These are phyloP conservation scores for Sebastes minor DNA, from an alignment of 2,797 vertebrate genomes.

Conservation along the genomic window DNA sequence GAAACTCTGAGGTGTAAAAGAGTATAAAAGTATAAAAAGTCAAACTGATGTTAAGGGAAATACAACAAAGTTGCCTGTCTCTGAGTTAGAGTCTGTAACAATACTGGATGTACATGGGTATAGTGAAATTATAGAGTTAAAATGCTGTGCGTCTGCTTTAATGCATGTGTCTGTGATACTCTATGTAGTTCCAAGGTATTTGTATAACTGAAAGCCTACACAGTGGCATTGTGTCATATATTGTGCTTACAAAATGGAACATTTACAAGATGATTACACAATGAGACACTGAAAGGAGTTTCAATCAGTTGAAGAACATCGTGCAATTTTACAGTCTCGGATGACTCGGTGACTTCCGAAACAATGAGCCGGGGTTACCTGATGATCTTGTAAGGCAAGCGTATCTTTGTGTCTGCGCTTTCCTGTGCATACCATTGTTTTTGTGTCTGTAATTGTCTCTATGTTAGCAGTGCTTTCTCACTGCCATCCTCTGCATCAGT, in stretches of 20 bases:
- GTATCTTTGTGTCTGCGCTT: neutral
- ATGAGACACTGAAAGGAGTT: neutral
- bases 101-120: neutral
- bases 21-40: neutral
- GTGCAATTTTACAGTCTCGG: neutral
- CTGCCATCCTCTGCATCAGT: conserved; percentile 38
- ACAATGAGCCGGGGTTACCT: neutral
- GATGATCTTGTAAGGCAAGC: neutral
- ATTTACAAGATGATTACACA: neutral
- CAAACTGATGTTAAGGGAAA: neutral
- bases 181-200: neutral
- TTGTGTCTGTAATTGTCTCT: neutral
- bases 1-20: neutral
- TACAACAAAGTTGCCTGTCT: neutral
- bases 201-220: neutral
- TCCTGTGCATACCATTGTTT: neutral
- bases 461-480: conserved; percentile 59
- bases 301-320: neutral
- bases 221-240: neutral
- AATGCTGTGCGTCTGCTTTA: neutral
- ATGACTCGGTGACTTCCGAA: neutral
- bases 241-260: neutral
- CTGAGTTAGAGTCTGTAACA: neutral
- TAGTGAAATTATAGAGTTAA: neutral
- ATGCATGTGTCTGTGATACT: neutral